These are phyloP conservation scores for Gasterosteus nipponicus DNA, from an alignment of 2,113 vertebrate species.

Conservation along the genomic window DNA sequence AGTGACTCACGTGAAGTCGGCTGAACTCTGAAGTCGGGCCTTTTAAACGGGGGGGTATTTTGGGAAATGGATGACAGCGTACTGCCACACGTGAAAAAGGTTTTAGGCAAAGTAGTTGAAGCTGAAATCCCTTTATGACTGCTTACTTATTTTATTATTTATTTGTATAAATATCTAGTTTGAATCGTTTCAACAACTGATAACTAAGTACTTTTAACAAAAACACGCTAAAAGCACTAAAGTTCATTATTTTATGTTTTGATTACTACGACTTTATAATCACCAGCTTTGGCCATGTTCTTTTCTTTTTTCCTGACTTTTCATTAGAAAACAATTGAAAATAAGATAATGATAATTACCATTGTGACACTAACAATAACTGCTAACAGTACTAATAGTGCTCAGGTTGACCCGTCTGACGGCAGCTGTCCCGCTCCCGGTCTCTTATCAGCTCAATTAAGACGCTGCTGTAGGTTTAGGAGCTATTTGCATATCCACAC, in stretches of 20 bases:
- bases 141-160: too few species aligned
- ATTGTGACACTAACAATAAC: too few species aligned
- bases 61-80: constrained; percentile 26
- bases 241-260: background rate
- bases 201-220: background rate
- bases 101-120: background rate
- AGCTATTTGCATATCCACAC: constrained; percentile 47
- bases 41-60: background rate
- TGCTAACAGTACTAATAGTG: too few species aligned
- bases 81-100: background rate
- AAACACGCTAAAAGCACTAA: background rate
- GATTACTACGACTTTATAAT: background rate
- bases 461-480: constrained; percentile 20
- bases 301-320: background rate
- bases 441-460: background rate
- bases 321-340: background rate
- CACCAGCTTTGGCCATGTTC: background rate
- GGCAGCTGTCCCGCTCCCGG: background rate
- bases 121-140: background rate
- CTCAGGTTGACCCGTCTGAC: background rate
- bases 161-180: background rate
- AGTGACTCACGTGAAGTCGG: constrained; percentile 4
- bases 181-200: background rate
- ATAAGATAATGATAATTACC: too few species aligned
- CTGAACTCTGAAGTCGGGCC: too few species aligned